phyloP scores from a whole-genome alignment of 1,140 invertebrate genomes.

The Centruroides vittatus region DNA sequence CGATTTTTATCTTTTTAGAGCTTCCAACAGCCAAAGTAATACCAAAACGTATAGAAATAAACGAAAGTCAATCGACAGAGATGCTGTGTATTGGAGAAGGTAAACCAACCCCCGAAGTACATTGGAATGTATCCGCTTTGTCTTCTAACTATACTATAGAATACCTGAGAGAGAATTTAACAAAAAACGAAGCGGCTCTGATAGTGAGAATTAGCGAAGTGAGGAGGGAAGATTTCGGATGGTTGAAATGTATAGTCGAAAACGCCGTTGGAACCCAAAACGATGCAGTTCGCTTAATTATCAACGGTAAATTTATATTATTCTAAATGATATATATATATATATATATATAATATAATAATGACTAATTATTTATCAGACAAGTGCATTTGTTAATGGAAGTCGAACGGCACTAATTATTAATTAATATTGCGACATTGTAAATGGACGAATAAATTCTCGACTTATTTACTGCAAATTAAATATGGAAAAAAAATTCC shows the following conservation, averaged over 20 bases:
- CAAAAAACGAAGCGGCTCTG: not conserved
- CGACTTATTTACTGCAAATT: no score
- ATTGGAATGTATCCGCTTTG: slow-evolving; percentile 10
- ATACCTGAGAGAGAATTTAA: not conserved
- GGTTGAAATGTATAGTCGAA: slow-evolving; percentile 14
- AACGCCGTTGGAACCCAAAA: slow-evolving; percentile 13
- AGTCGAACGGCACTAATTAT: no score
- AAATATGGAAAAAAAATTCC: no score
- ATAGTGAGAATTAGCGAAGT: slow-evolving; percentile 8
- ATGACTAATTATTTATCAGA: not conserved
- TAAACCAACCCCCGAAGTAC: slow-evolving; percentile 7
- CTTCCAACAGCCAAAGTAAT: slow-evolving; percentile 10
- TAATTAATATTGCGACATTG: no score
- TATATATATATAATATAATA: no score
- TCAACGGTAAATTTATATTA: slow-evolving; percentile 9
- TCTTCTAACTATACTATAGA: slow-evolving; percentile 9
- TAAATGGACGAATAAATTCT: no score
- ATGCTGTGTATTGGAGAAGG: slow-evolving; percentile 16
- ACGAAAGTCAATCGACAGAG: slow-evolving; percentile 11
- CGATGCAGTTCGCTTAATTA: slow-evolving; percentile 3
- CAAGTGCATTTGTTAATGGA: no score
- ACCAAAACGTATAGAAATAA: slow-evolving; percentile 11
- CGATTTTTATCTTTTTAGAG: slow-evolving; percentile 1
- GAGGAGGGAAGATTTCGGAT: slow-evolving; percentile 11
- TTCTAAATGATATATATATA: not conserved